Percentiles rank a stretch among this genome's conserved stretches.
These are phyloP conservation scores for Leistus spinibarbis DNA, from an alignment of 2,888 invertebrate genomes.

Conservation along the genomic window DNA sequence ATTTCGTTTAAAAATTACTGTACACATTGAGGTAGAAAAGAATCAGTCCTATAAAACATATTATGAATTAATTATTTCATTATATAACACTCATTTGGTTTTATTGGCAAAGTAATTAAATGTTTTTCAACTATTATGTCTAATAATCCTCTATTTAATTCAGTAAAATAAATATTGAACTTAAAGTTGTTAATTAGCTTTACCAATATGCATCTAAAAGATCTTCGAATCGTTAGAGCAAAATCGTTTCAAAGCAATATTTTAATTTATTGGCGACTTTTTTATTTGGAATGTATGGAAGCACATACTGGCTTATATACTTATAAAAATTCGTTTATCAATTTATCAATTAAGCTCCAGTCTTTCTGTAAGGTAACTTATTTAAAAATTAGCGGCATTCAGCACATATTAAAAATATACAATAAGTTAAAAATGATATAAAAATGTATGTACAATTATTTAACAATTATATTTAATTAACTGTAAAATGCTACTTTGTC, in stretches of 20 bases:
- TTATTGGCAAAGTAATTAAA: not conserved
- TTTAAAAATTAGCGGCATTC: slow-evolving; percentile 4
- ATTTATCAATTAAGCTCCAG: slow-evolving; percentile 5
- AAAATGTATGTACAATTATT: slow-evolving; percentile 22
- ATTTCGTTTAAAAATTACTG: slow-evolving; percentile 49
- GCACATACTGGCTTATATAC: not conserved
- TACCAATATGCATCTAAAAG: not conserved
- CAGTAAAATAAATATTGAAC: not conserved
- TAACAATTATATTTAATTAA: not conserved
- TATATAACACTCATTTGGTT: not conserved
- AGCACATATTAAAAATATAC: slow-evolving; percentile 8
- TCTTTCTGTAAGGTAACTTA: slow-evolving; percentile 35
- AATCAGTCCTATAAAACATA: slow-evolving; percentile 54
- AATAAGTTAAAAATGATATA: slow-evolving; percentile 27
- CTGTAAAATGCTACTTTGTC: not conserved
- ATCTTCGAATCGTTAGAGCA: not conserved
- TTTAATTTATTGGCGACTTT: not conserved
- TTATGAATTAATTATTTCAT: not conserved
- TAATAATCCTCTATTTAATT: not conserved
- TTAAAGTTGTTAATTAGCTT: not conserved
- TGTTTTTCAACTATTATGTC: not conserved
- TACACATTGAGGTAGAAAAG: slow-evolving; percentile 56
- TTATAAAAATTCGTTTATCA: slow-evolving; percentile 30
- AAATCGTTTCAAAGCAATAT: not conserved
- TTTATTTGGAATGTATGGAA: slow-evolving; percentile 25